Conservation (phyloP, 2,113 vertebrate species). For the Dicaeum eximium region DNA sequence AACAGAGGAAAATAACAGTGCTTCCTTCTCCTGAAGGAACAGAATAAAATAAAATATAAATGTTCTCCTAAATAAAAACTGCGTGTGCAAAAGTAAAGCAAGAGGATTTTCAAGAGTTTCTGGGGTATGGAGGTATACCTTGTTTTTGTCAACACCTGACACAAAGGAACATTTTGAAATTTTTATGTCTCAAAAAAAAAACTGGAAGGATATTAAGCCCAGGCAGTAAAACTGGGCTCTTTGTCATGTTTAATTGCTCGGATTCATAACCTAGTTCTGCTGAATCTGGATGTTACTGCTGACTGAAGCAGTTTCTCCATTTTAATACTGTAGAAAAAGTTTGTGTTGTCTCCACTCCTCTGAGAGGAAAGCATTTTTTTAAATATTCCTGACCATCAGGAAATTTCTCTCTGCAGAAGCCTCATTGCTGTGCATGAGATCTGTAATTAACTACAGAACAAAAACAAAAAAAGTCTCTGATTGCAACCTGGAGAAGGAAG, state of each 20-base stretch:
- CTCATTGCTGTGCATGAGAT: neutral
- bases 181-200: conserved; percentile 22
- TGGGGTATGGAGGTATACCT: neutral
- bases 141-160: conserved; percentile 5
- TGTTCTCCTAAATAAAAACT: neutral
- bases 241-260: conserved; percentile 73
- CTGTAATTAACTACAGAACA: conserved; percentile 3
- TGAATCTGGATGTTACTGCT: conserved; percentile 42
- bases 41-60: no score
- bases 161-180: conserved; percentile 53
- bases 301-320: conserved; percentile 48
- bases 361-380: rapidly evolving
- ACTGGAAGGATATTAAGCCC: conserved; percentile 42
- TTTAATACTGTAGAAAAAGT: neutral
- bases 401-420: neutral
- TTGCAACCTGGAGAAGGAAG: neutral
- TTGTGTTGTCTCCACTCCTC: neutral
- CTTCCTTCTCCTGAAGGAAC: neutral
- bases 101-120: neutral
- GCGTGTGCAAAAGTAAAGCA: neutral
- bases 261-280: conserved; percentile 68
- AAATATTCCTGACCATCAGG: neutral
- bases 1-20: neutral
- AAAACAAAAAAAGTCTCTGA: neutral
- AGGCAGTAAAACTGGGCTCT: conserved; percentile 63